Base-by-base conservation (phyloP, 2,797 vertebrate genomes). In the Silurus aristotelis region DNA sequence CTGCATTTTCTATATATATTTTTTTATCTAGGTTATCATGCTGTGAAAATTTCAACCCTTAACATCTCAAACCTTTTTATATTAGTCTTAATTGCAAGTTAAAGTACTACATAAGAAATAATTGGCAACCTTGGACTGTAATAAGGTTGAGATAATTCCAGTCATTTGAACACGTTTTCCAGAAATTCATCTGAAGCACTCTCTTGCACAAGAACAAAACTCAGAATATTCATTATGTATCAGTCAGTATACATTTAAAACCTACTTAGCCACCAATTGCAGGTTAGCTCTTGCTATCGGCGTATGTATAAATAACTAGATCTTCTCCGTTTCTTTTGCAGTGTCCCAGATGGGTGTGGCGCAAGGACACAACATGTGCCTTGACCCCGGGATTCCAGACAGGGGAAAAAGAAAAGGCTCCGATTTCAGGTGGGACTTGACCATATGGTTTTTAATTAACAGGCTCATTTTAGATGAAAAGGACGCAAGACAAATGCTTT, bases 311-410 rank as follows among this genome's bases (percentile, higher is more conserved):
- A 56, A 66, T 38, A 75, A 14, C 58, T n/a, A 68, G 22, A 92
- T 92, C 90, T 88, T 95, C 90, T 93, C 89, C 92, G 92, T 89
- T 96, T 82, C 22, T 55, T 19, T 70, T 84, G 15, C 48, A 99
- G 98, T 99, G 96, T 99, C 98, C 92, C 98, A 99, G 95, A 98
- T 99, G 97, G 98, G 97, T 89, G 97, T 98, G 86, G 98, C 97
- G 77, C 98, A 99, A 95, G 98, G 97, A 89, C 98, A 98, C 94
- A 98, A 99, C 96, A 98, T 98, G 97, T 99, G 98, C 94, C 97
- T 98, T 89, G 98, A 99, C 91, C 98, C 98, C 79, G 98, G 98
- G 91, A 97, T 97, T 93, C 98, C 98, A 6, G 98, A 99, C 93
- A 95, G 96, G 92, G 98, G 98, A 87, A 99, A 98, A 96, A 97